phyloP scores from a whole-genome alignment of 37 sponge, comb jelly and placozoan species.

The Agelas oroides region DNA sequence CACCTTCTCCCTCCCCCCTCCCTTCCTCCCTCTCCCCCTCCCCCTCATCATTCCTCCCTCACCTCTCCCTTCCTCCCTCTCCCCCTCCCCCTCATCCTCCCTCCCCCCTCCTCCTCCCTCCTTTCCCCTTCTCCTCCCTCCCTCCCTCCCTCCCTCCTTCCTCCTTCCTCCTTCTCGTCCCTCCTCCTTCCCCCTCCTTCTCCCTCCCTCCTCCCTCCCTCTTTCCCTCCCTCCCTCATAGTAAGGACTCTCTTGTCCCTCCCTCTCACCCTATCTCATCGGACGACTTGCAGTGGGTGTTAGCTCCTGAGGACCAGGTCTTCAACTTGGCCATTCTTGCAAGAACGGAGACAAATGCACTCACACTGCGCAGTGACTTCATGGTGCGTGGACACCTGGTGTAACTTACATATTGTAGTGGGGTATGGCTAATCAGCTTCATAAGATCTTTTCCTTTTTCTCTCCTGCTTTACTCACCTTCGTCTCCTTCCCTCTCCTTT shows the following conservation, averaged over 20 bases:
- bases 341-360: conserved; percentile 7
- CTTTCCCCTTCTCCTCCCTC: too few relatives aligned
- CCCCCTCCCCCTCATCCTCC: neutral
- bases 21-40: neutral
- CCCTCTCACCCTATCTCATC: neutral
- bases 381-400: conserved; percentile 60
- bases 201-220: neutral
- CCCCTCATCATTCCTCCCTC: too few relatives aligned
- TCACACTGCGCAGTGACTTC: conserved; percentile 55
- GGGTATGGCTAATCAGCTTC: too few relatives aligned
- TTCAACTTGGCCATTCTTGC: conserved; percentile 48
- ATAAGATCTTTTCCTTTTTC: neutral
- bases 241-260: neutral
- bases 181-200: neutral
- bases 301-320: neutral
- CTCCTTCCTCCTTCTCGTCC: neutral
- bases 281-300: conserved; percentile 24
- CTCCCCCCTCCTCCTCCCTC: too few relatives aligned
- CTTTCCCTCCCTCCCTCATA: too few relatives aligned
- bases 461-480: neutral
- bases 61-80: neutral
- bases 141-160: conserved; percentile 1
- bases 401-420: too few relatives aligned
- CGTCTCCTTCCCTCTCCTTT: neutral
- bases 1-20: too few relatives aligned